phyloP scores from a whole-genome alignment of 2,888 invertebrate genomes.

The Muscina levida region DNA sequence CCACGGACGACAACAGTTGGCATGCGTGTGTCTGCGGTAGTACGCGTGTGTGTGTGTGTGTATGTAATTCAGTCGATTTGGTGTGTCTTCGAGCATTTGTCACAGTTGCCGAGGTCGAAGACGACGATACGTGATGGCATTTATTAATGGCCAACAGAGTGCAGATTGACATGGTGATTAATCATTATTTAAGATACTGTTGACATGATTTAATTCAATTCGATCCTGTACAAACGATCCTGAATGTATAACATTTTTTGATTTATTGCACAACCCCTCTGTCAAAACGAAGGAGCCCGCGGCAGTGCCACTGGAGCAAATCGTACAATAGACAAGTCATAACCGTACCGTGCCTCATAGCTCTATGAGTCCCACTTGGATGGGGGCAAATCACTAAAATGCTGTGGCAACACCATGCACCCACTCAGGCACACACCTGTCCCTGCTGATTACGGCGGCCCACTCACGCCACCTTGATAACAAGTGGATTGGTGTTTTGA shows the following conservation, averaged over 20 bases:
- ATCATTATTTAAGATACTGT: constrained; percentile 66
- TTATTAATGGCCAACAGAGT: constrained; percentile 68
- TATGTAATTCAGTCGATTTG: constrained; percentile 7
- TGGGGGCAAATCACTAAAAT: constrained; percentile 14
- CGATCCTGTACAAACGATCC: constrained; percentile 55
- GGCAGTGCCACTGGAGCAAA: background rate
- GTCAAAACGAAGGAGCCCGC: background rate
- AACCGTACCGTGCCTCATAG: constrained; percentile 16
- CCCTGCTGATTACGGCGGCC: background rate
- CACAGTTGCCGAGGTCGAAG: constrained; percentile 43
- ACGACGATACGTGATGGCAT: constrained; percentile 59
- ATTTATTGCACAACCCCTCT: constrained; percentile 48
- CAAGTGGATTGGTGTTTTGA: background rate
- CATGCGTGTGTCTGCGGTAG: constrained; percentile 4
- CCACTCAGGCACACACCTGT: background rate
- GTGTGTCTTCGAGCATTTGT: constrained; percentile 51
- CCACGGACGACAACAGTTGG: constrained; percentile 23
- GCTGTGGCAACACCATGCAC: background rate
- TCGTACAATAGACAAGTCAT: background rate
- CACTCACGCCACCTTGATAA: constrained; percentile 8
- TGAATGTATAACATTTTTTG: constrained; percentile 55
- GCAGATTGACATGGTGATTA: constrained; percentile 68
- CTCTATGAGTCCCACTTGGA: constrained; percentile 8
- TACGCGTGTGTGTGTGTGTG: background rate
- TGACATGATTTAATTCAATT: constrained; percentile 62